phyloP scores from a whole-genome alignment of 2,888 invertebrate species.

The Creontiades dilutus region DNA sequence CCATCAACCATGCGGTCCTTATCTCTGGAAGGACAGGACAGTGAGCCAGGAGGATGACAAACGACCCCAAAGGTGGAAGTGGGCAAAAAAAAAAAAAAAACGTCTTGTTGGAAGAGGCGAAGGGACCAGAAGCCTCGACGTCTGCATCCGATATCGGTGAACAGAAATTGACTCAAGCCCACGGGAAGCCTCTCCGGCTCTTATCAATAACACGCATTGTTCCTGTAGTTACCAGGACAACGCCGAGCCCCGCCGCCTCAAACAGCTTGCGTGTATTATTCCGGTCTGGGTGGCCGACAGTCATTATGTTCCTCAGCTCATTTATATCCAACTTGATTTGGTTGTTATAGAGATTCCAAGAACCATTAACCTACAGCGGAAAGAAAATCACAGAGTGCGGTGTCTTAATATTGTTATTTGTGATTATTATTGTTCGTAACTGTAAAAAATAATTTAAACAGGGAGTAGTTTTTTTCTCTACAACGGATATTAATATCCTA shows the following conservation, averaged over 20 bases:
- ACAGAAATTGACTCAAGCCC: conserved; percentile 8
- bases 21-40: conserved; percentile 23
- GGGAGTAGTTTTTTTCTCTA: too few relatives aligned
- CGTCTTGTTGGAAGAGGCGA: neutral
- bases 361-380: too few relatives aligned
- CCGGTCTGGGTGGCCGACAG: conserved; percentile 1
- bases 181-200: neutral
- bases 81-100: neutral
- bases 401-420: too few relatives aligned
- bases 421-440: too few relatives aligned
- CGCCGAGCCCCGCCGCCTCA: neutral
- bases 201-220: conserved; percentile 36
- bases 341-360: too few relatives aligned
- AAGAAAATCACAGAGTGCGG: too few relatives aligned
- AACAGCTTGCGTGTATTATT: conserved; percentile 35
- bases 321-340: neutral
- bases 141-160: conserved; percentile 27
- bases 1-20: conserved; percentile 44
- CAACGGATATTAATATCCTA: too few relatives aligned
- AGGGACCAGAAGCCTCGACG: neutral
- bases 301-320: neutral
- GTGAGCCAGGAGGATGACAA: conserved; percentile 46
- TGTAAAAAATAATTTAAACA: too few relatives aligned
- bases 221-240: conserved; percentile 42
- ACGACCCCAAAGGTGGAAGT: conserved; percentile 39